Evolutionary conservation across 2,888 invertebrate species (phyloP).

Genomic region (Metallyticus violacea): DNA sequence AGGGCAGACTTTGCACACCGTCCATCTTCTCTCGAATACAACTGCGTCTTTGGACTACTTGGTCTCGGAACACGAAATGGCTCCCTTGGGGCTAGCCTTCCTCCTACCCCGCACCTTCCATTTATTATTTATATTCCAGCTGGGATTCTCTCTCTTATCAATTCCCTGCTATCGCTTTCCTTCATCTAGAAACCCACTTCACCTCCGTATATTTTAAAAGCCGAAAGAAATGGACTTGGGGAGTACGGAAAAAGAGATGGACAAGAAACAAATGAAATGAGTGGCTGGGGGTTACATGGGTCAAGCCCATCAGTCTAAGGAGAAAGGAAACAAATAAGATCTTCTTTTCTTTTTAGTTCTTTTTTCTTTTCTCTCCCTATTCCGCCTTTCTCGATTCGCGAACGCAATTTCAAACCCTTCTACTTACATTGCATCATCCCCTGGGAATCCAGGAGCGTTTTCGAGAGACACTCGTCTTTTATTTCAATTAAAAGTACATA

Average conservation of each 20-base stretch:
- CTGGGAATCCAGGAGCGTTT: neutral
- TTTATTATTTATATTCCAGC: conserved; percentile 1
- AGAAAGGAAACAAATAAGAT: neutral
- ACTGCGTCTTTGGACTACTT: neutral
- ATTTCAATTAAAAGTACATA: neutral
- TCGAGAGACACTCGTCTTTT: neutral
- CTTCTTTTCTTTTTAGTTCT: neutral
- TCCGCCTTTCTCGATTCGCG: neutral
- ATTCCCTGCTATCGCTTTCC: neutral
- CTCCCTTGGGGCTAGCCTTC: neutral
- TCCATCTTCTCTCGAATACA: neutral
- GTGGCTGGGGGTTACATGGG: neutral
- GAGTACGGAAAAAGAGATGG: neutral
- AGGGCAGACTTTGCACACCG: neutral
- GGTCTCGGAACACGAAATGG: neutral
- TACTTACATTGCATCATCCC: neutral
- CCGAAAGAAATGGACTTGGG: neutral
- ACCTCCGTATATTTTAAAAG: neutral
- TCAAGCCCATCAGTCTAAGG: neutral
- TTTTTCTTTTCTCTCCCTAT: neutral
- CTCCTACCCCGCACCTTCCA: neutral
- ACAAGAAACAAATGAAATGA: neutral
- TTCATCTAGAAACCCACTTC: neutral
- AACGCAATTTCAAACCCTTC: neutral
- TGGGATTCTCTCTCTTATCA: conserved; percentile 4